phyloP scores from a whole-genome alignment of 2,797 vertebrate species.

The Todus mexicanus region DNA sequence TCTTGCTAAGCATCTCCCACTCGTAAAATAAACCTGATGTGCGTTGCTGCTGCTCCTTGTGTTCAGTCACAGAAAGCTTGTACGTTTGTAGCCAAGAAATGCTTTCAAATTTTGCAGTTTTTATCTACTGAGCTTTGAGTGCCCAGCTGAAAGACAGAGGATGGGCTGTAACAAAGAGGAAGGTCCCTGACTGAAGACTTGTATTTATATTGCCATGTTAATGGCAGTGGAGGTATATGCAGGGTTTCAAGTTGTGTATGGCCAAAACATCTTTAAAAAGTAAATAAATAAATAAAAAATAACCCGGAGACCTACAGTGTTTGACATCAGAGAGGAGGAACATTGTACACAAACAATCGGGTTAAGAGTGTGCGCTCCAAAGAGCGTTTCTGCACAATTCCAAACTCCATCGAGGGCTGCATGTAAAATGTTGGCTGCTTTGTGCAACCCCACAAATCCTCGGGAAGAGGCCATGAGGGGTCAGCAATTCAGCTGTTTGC shows the following conservation, averaged over 20 bases:
- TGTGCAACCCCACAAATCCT: conserved; percentile 61
- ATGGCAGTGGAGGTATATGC: background rate
- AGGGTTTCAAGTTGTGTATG: background rate
- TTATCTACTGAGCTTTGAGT: rapidly evolving
- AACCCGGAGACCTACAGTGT: background rate
- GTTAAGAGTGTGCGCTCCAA: conserved; percentile 49
- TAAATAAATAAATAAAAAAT: background rate
- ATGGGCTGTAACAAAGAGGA: background rate
- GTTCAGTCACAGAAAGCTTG: background rate
- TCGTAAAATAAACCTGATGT: background rate
- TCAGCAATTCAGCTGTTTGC: conserved; percentile 64
- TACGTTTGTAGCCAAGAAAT: background rate
- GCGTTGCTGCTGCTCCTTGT: background rate
- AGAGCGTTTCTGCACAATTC: conserved; percentile 19
- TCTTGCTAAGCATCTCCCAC: background rate
- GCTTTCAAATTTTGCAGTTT: background rate
- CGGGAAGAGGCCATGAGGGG: conserved; percentile 55
- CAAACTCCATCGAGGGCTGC: conserved; percentile 28
- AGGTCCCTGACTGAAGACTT: background rate
- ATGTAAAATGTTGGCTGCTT: conserved; percentile 57
- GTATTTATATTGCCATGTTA: background rate
- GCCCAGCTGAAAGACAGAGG: background rate
- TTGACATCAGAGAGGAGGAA: conserved; percentile 23
- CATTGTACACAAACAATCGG: conserved; percentile 40
- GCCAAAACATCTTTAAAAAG: background rate